phyloP scores from a whole-genome alignment of 1,140 invertebrate species.

The Calephelis virginiensis region DNA sequence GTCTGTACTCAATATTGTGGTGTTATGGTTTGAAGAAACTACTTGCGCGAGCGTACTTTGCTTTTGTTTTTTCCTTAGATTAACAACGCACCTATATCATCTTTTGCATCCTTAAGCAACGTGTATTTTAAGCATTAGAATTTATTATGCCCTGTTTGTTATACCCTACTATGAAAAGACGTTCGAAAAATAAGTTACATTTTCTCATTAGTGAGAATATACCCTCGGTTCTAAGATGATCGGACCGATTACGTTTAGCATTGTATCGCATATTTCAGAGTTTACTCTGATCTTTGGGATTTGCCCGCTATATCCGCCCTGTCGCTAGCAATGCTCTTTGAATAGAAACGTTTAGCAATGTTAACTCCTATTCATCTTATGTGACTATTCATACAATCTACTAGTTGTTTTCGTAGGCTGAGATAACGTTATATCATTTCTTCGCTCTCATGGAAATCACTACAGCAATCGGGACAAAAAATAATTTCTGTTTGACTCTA shows the following conservation, averaged over 20 bases:
- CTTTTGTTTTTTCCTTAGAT: no score
- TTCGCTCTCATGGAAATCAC: background rate
- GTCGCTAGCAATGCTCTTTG: constrained; percentile 13
- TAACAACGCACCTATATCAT: no score
- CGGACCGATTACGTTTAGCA: constrained; percentile 13
- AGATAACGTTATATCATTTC: background rate
- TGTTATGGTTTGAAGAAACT: no score
- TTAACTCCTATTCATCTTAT: background rate
- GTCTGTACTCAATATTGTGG: no score
- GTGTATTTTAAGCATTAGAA: no score
- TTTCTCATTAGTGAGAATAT: background rate
- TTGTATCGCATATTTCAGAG: constrained; percentile 20
- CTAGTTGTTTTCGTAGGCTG: no score
- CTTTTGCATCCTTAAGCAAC: no score
- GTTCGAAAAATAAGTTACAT: background rate
- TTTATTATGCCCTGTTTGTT: no score
- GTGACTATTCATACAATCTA: background rate
- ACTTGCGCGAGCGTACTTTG: no score
- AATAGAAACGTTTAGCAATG: background rate
- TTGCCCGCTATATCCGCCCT: constrained; percentile 13
- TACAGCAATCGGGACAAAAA: no score
- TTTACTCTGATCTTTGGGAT: constrained; percentile 9
- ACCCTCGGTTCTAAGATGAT: background rate
- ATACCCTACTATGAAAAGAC: no score
- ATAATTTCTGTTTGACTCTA: no score